Evolutionary conservation across 2,888 invertebrate genomes (phyloP).

Genomic region (Sclerodermus sp.): DNA sequence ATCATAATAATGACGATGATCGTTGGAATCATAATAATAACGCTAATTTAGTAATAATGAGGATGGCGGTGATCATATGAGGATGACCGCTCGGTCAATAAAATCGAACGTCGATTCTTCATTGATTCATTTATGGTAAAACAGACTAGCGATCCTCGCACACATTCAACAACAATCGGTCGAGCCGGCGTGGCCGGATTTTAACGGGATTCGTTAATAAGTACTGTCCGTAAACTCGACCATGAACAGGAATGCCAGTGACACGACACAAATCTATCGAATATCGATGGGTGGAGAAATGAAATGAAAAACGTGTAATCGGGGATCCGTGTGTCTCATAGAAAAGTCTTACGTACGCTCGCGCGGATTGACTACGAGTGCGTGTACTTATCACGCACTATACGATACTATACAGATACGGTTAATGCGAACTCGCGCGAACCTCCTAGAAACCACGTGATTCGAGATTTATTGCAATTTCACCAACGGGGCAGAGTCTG

Average conservation of each 20-base stretch:
- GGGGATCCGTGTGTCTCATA: conserved; percentile 13
- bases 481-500: conserved; percentile 14
- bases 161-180: no score
- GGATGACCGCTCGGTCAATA: no score
- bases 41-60: conserved; percentile 23
- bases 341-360: conserved; percentile 40
- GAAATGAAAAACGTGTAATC: no score
- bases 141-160: no score
- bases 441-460: conserved; percentile 12
- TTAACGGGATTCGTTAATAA: no score
- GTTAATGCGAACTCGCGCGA: conserved; percentile 25
- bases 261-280: no score
- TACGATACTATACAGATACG: conserved; percentile 42
- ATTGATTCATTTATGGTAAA: no score
- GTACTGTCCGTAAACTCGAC: no score
- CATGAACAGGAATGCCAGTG: no score
- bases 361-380: conserved; percentile 45
- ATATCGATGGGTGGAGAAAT: no score
- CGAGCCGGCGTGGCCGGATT: no score
- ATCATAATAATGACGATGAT: conserved; percentile 19
- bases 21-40: conserved; percentile 14
- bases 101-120: no score
- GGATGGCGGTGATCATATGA: not conserved
- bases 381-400: conserved; percentile 24
- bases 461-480: conserved; percentile 38